Percentiles rank a stretch among this genome's conserved stretches.
Conservation (phyloP, 1,140 invertebrate genomes). For the Frieseomelitta varia region DNA sequence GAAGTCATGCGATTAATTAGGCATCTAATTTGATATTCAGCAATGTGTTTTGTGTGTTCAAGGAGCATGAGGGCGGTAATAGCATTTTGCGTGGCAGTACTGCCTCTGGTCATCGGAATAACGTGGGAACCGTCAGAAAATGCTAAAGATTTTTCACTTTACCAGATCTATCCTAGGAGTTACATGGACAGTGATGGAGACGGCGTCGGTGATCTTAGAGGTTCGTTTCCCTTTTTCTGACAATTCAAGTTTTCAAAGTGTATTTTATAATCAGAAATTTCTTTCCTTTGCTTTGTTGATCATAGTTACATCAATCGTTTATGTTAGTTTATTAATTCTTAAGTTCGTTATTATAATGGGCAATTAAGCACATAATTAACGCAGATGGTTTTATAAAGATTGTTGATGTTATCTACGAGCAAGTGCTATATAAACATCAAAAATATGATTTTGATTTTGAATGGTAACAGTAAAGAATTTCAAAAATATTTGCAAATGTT, state of each 20-base stretch:
- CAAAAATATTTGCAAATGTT: no score
- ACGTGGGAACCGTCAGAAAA: no score
- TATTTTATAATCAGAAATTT: not conserved
- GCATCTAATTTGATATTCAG: not conserved
- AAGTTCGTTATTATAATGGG: no score
- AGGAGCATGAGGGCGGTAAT: conserved; percentile 36
- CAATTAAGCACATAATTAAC: no score
- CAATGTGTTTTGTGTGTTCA: not conserved
- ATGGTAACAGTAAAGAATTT: no score
- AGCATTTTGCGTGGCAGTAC: conserved; percentile 28
- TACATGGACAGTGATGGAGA: conserved; percentile 88
- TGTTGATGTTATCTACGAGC: no score
- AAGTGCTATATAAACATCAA: no score
- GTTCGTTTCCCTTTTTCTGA: conserved; percentile 74
- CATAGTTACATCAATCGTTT: no score
- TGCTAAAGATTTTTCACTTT: conserved; percentile 75
- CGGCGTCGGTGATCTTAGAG: conserved; percentile 89
- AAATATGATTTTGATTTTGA: no score
- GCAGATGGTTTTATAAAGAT: no score
- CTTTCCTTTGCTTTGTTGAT: not conserved
- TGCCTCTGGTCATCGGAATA: not conserved
- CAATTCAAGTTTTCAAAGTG: not conserved
- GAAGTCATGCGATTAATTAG: not conserved
- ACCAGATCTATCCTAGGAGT: conserved; percentile 88
- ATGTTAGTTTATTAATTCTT: no score